phyloP scores from a whole-genome alignment of 2,113 vertebrate species.

The Lepus americanus region DNA sequence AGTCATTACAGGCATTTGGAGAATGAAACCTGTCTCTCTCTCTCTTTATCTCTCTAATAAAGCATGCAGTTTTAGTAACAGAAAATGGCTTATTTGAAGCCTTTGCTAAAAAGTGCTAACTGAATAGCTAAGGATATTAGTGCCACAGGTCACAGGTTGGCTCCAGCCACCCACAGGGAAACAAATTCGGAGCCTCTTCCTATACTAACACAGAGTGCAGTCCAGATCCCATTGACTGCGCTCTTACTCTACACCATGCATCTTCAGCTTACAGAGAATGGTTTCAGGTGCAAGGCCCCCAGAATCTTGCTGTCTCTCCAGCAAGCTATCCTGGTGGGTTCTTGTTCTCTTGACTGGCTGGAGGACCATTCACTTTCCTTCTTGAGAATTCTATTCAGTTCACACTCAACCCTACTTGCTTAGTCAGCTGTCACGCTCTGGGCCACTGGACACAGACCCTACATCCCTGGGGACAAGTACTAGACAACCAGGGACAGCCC shows the following conservation, averaged over 20 bases:
- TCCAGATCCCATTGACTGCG: not conserved
- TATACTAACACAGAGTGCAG: not conserved
- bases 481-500: not conserved
- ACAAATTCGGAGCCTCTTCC: not conserved
- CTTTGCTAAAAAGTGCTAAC: not conserved
- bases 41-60: too few species aligned
- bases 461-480: not conserved
- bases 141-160: not conserved
- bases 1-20: too few species aligned
- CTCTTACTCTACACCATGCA: not conserved
- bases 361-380: not conserved
- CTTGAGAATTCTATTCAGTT: not conserved
- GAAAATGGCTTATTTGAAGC: not conserved
- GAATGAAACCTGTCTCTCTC: too few species aligned
- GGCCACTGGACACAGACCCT: too few species aligned
- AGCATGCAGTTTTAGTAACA: not conserved
- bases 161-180: not conserved
- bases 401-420: not conserved
- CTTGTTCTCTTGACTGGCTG: not conserved
- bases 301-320: not conserved
- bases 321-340: not conserved
- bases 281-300: not conserved
- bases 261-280: not conserved
- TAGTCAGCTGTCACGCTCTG: not conserved
- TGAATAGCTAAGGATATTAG: not conserved